Conservation (phyloP, 2,113 vertebrate species). For the Bos taurus region DNA sequence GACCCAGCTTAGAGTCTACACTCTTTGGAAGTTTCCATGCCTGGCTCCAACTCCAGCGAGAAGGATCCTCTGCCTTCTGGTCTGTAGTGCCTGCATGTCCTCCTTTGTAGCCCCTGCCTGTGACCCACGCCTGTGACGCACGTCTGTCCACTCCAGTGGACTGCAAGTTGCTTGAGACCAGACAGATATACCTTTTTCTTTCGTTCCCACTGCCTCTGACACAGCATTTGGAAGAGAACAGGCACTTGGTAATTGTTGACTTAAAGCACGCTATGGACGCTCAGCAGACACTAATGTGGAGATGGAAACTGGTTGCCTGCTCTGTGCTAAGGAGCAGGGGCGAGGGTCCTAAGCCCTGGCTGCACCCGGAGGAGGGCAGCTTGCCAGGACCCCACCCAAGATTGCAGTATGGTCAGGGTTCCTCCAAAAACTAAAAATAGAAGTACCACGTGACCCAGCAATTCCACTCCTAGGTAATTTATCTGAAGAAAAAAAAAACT, state of each 20-base stretch:
- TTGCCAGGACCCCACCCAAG: not conserved
- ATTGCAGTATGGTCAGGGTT: not conserved
- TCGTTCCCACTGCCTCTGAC: not conserved
- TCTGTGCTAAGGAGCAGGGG: not conserved
- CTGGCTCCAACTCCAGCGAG: no score
- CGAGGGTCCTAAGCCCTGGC: not conserved
- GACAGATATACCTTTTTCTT: not conserved
- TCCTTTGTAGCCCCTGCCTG: fast-evolving
- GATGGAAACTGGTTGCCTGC: not conserved
- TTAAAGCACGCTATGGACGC: not conserved
- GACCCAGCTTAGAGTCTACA: not conserved
- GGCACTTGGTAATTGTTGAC: not conserved
- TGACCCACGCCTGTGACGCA: not conserved
- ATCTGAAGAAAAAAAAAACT: no score
- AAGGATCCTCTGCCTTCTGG: not conserved
- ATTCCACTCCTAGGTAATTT: not conserved
- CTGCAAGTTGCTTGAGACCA: not conserved
- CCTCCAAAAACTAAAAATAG: not conserved
- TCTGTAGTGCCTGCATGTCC: fast-evolving
- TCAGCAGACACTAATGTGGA: not conserved
- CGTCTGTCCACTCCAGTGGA: not conserved
- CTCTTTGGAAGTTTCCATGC: not conserved
- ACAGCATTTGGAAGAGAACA: not conserved
- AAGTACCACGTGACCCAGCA: not conserved
- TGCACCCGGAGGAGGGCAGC: not conserved